Evolutionary conservation across 2,888 invertebrate species (phyloP), one percentile per base, ranked within the genome.

Genomic region (Julus scandinavius): DNA sequence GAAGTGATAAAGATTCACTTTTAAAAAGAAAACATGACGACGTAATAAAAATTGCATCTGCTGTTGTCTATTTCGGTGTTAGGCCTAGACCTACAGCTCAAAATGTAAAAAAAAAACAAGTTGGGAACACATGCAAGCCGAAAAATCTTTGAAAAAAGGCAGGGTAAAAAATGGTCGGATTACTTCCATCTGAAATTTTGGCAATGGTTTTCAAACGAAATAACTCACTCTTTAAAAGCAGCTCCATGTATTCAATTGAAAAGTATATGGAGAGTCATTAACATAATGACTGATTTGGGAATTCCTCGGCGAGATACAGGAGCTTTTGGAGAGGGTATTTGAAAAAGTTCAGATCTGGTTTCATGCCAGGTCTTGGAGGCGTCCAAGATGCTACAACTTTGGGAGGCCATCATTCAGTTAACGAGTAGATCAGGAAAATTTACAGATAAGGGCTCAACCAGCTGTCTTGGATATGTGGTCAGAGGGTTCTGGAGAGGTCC

Each of bases 31-130:
- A 72, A 72, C 72, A 72, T 13, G 72, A 72, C 72, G 72, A 63
- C 63, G 54, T 72, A 72, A 72, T 72, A 72, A 72, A 72, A 72
- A 72, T 72, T 72, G 72, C 72, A 72, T 72, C 72, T 72, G 72
- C 72, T 9, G 72, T 72, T 72, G 72, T 72, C 72, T 72, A 72
- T 72, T 72, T 72, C 72, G 72, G 72, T n/a, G 29, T 72, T 20
- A 54, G 63, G 63, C 63, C 63, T 63, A 54, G 63, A 63, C 63
- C 63, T 63, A 20, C 63, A 63, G 11, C 72, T 29, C 29, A 72
- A 72, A 72, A 72, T 72, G 29, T 13, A n/a, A 72, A 72, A 45
- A 45, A 45, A 45, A 5, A 45, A 29, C 72, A 72, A 72, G 72
- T 72, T 72, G 29, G 72, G n/a, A 72, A 72, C 72, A 72, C 72